Base-by-base conservation (phyloP, 2,113 vertebrate species). In the Oryzias celebensis region DNA sequence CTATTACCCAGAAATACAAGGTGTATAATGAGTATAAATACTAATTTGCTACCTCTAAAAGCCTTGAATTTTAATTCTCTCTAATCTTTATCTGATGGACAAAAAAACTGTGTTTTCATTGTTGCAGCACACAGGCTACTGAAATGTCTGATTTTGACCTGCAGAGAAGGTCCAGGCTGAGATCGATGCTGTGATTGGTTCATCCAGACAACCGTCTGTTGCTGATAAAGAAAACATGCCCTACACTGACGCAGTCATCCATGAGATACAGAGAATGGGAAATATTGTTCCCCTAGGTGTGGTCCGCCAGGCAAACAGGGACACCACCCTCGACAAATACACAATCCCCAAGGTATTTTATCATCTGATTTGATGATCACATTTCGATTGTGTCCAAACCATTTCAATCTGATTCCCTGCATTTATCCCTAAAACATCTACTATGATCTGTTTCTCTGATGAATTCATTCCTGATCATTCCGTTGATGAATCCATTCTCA, bases 201-300 rank as follows among this genome's bases (percentile, higher is more conserved):
- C 81, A 17, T 71, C 57, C 1, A 78, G 68, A 12, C 73, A 53
- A 10, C 89, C 91, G 1, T 63, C 67, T 4, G 2, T 90, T 76
- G 51, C 58, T 1, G 91, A 93, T 86, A 87, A 64, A 68, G 71
- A 67, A 24, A 81, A 58, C 23, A 70, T 93, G 81, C 94, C 93
- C 0, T 96, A 93, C 51, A 94, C 92, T 54, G 76, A 93, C 0
- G 93, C 94, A 0, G 93, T 93, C 52, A 73, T 96, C 67, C 93
- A 95, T 0, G 94, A 96, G 36, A 85, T 92, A 22, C 94, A 93
- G 77, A 93, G 94, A 46, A 90, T 89, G 64, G 68, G 62, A 7
- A 84, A 92, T 44, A 91, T 95, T 0, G 0, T 91, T 0, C 93
- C 94, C 0, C 42, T 94, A 5, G 91, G 77, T 0, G 13, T 79